Evolutionary conservation across 2,888 invertebrate genomes (phyloP).

Genomic region (Aplocera efformata): DNA sequence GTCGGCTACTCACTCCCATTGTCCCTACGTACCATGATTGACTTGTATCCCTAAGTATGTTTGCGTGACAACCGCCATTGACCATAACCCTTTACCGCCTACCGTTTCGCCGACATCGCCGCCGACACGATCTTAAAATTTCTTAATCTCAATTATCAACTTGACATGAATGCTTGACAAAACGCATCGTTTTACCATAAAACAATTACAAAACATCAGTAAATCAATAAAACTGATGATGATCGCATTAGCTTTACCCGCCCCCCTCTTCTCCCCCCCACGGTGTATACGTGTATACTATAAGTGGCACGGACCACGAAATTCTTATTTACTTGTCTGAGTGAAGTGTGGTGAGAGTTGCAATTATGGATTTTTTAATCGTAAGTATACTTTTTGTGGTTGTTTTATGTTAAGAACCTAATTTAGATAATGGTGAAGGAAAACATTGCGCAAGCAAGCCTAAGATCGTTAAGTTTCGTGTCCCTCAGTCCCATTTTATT

Average conservation of each 20-base stretch:
- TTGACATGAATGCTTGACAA: not conserved
- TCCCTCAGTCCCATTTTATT: too few relatives aligned
- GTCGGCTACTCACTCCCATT: too few relatives aligned
- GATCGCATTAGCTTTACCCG: constrained; percentile 7
- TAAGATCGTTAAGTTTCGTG: too few relatives aligned
- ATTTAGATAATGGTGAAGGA: too few relatives aligned
- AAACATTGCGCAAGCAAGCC: too few relatives aligned
- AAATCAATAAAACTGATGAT: constrained; percentile 18
- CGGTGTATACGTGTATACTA: constrained; percentile 34
- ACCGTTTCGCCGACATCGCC: too few relatives aligned
- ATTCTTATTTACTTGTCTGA: constrained; percentile 47
- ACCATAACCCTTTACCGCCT: too few relatives aligned
- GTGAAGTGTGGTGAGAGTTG: constrained; percentile 19
- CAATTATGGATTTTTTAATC: constrained; percentile 37
- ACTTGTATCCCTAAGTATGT: too few relatives aligned
- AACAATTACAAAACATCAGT: constrained; percentile 12
- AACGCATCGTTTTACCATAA: constrained; percentile 6
- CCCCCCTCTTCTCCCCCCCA: not conserved
- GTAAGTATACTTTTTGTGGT: constrained; percentile 34
- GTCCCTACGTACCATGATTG: too few relatives aligned
- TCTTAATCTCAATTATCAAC: not conserved
- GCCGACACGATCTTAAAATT: not conserved
- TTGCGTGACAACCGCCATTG: too few relatives aligned
- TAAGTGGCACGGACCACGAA: constrained; percentile 48
- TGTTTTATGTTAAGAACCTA: constrained; percentile 15